Base-by-base conservation (phyloP, 37 sponge, comb jelly and placozoan genomes). In the Geodia barretti region DNA sequence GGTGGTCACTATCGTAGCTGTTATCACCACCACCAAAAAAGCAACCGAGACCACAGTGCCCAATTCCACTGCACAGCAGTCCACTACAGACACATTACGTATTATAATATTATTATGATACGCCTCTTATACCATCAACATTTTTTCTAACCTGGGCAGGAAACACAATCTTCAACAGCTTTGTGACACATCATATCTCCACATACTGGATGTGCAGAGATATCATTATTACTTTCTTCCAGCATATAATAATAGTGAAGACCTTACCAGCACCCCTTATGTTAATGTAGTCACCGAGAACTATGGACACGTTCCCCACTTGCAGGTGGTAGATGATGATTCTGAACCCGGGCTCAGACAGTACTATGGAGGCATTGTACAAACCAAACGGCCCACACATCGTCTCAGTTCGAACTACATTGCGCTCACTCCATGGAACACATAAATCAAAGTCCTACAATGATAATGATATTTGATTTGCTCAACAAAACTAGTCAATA, bases 291-390 rank as follows among this genome's bases (percentile, higher is more conserved):
- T 77, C 35, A 54, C 86, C 84, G 31, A 95, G 31, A 21, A 90
- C 96, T 31, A 96, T 90, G 41, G 93, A 92, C 1, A 93, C 63
- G n/a, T 68, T 64, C 14, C 93, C 89, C 5, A 96, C 42, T 74
- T 59, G 84, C 26, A 96, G 68, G 77, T 96, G 97, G 41, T 91
- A 93, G 21, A 96, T 90, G 34, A 96, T 72, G 39, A 54, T 41
- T 34, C 84, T 90, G n/a, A n/a, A 9, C 17, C 89, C 86, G 0
- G 21, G 62, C 41, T 38, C 41, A 26, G 43, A 64, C 1, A 93
- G 54, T 4, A 64, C 47, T 17, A 91, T 68, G 19, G 70, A 28
- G 36, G 75, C 81, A 19, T 62, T 65, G 19, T 61, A 23, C 11
- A 77, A 38, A 7, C 41, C 8, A 59, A 84, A 82, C 1, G n/a